Conservation (phyloP, 2,113 vertebrate genomes). For the Bostrychus sinensis region DNA sequence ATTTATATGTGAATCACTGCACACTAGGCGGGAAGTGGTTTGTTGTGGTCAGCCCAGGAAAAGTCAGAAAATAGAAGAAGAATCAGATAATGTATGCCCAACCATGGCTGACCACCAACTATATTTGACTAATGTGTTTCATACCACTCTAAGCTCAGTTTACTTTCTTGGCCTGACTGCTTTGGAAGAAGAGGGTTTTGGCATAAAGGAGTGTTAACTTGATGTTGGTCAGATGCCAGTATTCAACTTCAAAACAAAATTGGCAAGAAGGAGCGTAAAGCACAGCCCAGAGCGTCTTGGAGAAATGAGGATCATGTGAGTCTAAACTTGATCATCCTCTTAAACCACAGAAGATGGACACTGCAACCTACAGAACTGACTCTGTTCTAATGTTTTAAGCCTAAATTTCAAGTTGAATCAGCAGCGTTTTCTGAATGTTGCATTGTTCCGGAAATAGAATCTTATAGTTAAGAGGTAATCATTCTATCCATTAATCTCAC, state of each 20-base stretch:
- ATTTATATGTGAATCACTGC: no score
- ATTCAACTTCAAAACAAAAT: background rate
- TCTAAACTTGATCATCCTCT: background rate
- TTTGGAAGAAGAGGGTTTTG: background rate
- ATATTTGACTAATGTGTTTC: background rate
- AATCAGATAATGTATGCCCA: no score
- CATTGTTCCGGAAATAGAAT: no score
- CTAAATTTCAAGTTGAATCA: no score
- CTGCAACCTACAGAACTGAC: no score
- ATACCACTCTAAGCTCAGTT: background rate
- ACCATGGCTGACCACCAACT: background rate
- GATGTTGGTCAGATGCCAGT: background rate
- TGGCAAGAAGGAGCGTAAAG: background rate
- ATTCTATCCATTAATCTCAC: no score
- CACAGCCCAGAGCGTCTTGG: background rate
- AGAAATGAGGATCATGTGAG: background rate
- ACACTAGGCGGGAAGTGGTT: no score
- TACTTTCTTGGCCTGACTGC: background rate
- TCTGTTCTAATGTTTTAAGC: no score
- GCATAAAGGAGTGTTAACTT: background rate
- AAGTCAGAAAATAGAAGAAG: no score
- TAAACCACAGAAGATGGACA: background rate
- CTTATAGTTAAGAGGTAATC: no score
- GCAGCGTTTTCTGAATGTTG: background rate
- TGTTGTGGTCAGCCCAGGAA: no score